Base-by-base conservation (phyloP, 2,797 vertebrate species). In the Bovichtus variegatus region DNA sequence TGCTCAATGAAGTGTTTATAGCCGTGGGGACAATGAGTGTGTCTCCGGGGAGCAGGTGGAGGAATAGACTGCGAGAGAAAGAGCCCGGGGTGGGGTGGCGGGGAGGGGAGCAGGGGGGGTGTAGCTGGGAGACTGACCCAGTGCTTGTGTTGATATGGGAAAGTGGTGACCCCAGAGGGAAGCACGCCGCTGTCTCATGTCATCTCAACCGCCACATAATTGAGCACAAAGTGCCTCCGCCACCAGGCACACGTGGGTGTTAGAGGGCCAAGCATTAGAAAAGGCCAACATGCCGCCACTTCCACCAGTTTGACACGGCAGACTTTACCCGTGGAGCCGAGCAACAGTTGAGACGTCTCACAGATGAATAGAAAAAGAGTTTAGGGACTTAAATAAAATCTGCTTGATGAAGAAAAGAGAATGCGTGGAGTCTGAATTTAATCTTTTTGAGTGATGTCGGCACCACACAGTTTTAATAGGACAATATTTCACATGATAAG, bases 21-120 rank as follows among this genome's bases (percentile, higher is more conserved):
- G 93, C 90, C 51, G 62, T 73, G 79, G 85, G 91, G 91, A 94
- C 93, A 95, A 95, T 92, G 91, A 90, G 81, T 77, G 81, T 78
- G 87, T 92, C 93, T 92, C 92, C 71, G 81, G 92, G 93, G 94
- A 95, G 94, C 95, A 95, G 95, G 94, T 95, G 95, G 93, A 94
- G 90, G 91, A 92, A 90, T 90, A 86, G 82, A 88, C 77, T 61
- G 89, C 27, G 36, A 83, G 81, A 89, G 88, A 93, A 90, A 91
- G 86, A 84, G 88, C 79, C 51, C 12, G 12, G 84, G 81, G 83
- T 77, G 81, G 59, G 82, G 72, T 19, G 53, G 53, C 70, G 6
- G 58, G 41, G 21, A 70, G 6, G 41, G 18, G 61, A 19, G 23
- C 47, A 25, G 47, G 40, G 64, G 31, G 43, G 34, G 6, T 41